Percentiles rank a stretch among this genome's conserved stretches.
Evolutionary conservation across 2,113 vertebrate species (phyloP).

Genomic region (Reinhardtius hippoglossoides): DNA sequence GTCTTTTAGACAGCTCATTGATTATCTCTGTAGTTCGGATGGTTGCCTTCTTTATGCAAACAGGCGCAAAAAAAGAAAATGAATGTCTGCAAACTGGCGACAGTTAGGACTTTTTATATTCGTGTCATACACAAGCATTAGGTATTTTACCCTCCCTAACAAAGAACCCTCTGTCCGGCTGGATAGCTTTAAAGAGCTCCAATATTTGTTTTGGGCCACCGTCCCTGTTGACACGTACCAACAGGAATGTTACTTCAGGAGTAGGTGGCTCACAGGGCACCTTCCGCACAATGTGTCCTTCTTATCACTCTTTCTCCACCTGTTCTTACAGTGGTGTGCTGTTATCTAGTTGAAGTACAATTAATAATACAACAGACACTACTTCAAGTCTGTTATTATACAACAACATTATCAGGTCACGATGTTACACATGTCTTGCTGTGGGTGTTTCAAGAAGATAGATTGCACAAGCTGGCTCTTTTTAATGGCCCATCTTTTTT

Average conservation of each 20-base stretch:
- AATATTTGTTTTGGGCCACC: constrained; percentile 59
- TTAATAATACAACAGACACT: constrained; percentile 1
- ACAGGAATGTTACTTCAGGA: constrained; percentile 39
- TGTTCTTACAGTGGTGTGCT: neutral
- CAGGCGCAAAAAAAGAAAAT: neutral
- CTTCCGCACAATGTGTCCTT: constrained; percentile 20
- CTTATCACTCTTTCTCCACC: constrained; percentile 52
- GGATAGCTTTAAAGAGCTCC: constrained; percentile 16
- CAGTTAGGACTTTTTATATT: neutral
- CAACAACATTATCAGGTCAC: constrained; percentile 18
- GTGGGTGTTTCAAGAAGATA: neutral
- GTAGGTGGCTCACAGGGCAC: constrained; percentile 13
- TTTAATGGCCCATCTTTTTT: no score
- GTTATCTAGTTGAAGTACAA: constrained; percentile 25
- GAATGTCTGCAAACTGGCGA: neutral
- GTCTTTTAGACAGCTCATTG: constrained; percentile 12
- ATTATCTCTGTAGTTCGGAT: constrained; percentile 17
- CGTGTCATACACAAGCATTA: neutral
- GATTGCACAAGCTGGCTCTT: neutral
- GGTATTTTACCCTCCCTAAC: constrained; percentile 5
- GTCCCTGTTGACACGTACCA: constrained; percentile 48
- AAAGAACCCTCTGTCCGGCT: constrained; percentile 24
- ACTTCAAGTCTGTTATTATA: constrained; percentile 8
- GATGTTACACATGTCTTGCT: neutral
- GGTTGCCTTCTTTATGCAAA: neutral